Percentiles rank a stretch among this genome's conserved stretches.
Conservation (phyloP, 2,888 invertebrate species). For the Euplexia lucipara region DNA sequence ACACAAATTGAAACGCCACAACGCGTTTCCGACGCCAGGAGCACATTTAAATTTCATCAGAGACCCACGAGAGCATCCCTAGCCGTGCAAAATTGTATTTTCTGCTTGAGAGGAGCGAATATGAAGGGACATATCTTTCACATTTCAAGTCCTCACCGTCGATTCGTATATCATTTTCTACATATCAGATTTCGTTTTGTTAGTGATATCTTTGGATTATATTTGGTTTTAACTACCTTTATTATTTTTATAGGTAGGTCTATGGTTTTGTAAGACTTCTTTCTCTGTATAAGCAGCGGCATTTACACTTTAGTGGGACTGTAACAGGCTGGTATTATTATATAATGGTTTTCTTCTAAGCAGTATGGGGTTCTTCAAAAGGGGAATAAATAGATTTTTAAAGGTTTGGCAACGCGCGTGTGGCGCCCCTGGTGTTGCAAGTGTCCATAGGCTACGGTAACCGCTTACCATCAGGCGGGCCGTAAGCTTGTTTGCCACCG, state of each 20-base stretch:
- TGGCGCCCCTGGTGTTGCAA: too few species aligned
- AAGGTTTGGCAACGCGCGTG: too few species aligned
- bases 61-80: conserved; percentile 69
- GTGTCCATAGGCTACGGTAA: too few species aligned
- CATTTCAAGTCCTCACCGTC: conserved; percentile 57
- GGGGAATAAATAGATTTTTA: too few species aligned
- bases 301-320: too few species aligned
- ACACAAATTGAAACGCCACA: conserved; percentile 79
- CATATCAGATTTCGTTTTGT: conserved; percentile 63
- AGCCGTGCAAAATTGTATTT: conserved; percentile 77
- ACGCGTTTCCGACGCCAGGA: conserved; percentile 67
- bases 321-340: too few species aligned
- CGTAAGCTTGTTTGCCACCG: too few species aligned
- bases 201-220: conserved; percentile 51
- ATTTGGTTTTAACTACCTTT: conserved; percentile 1
- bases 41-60: conserved; percentile 81
- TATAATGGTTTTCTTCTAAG: too few species aligned
- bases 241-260: neutral
- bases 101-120: conserved; percentile 72
- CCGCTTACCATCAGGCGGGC: too few species aligned
- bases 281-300: too few species aligned
- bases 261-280: neutral
- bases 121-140: conserved; percentile 69
- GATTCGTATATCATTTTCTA: conserved; percentile 65
- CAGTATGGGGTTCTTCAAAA: too few species aligned